Conservation (phyloP, 1,140 invertebrate species). For the Cherax quadricarinatus region DNA sequence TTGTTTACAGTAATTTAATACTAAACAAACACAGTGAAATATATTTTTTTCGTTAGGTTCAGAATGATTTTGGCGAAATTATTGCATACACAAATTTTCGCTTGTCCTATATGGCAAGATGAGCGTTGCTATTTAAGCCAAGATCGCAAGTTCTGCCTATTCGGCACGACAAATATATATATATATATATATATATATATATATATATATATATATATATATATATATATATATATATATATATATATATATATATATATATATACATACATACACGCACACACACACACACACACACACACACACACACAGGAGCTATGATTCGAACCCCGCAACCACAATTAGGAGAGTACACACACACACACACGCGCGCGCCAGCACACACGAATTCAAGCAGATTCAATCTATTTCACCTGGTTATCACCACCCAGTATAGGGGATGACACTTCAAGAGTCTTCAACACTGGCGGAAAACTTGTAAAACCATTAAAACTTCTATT, state of each 20-base stretch:
- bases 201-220: too few species aligned
- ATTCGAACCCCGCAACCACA: not conserved
- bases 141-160: too few species aligned
- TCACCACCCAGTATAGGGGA: not conserved
- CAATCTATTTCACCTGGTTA: not conserved
- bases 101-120: too few species aligned
- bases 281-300: not conserved
- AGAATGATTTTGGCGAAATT: too few species aligned
- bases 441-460: not conserved
- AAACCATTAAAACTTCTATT: slow-evolving; percentile 1
- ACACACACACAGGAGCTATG: not conserved
- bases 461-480: not conserved
- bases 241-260: not conserved
- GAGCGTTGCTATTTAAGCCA: too few species aligned
- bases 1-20: too few species aligned
- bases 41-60: too few species aligned
- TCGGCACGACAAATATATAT: too few species aligned
- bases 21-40: too few species aligned
- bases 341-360: not conserved
- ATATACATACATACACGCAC: not conserved
- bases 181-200: too few species aligned
- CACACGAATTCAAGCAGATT: not conserved
- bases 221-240: too few species aligned
- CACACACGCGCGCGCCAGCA: not conserved
- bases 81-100: too few species aligned